phyloP scores from a whole-genome alignment of 2,888 invertebrate genomes.

The Philopedon plagiatum region DNA sequence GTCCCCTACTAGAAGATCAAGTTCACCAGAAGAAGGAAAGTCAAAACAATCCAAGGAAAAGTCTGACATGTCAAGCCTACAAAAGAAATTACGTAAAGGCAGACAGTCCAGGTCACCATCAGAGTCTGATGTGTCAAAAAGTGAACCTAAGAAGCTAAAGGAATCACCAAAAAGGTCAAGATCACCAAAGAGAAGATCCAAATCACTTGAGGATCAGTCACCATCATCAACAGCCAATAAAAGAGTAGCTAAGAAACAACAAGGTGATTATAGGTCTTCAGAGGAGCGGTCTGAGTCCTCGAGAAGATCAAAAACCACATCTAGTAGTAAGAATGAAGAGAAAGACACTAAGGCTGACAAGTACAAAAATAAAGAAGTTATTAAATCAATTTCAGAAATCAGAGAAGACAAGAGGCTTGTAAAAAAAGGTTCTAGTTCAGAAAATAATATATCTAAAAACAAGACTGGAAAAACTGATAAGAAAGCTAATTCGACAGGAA shows the following conservation, averaged over 20 bases:
- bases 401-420: not conserved
- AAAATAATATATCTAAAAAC: not conserved
- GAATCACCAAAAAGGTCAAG: slow-evolving; percentile 1
- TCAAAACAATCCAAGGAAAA: not conserved
- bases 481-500: not conserved
- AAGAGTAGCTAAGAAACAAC: not conserved
- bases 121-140: not conserved
- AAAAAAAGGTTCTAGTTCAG: not conserved
- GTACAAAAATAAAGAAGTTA: not conserved
- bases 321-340: not conserved
- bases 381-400: not conserved
- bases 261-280: not conserved
- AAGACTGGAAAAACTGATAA: not conserved
- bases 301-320: not conserved
- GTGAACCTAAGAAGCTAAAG: slow-evolving; percentile 28
- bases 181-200: not conserved
- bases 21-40: slow-evolving; percentile 2
- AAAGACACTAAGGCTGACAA: not conserved
- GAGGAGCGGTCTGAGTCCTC: slow-evolving; percentile 4
- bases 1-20: slow-evolving; percentile 14
- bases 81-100: not conserved
- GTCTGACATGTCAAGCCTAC: not conserved
- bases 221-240: not conserved
- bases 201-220: not conserved
- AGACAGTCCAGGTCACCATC: not conserved